Evolutionary conservation across 2,888 invertebrate genomes (phyloP), one percentile per base, ranked within the genome.

Genomic region (Linyphia triangularis): DNA sequence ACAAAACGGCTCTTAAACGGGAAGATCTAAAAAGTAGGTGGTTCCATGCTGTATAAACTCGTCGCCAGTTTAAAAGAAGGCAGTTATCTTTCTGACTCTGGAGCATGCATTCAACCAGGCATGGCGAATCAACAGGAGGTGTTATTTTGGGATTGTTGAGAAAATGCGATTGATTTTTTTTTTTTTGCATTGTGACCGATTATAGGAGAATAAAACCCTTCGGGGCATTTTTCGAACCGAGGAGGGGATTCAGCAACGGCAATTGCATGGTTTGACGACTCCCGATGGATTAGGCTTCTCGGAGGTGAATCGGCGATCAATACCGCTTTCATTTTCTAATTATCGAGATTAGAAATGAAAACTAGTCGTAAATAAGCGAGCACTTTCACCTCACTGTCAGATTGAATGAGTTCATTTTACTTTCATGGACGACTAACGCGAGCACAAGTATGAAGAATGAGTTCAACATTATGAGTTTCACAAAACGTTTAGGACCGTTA

Each of bases 111-210:
- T 22, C 13, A 72, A 0, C 72, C 72, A 79, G 24, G 79, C 78
- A 67, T 33, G 26, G 57, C 85, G 79, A 67, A 65, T 59, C 40
- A 26, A 16, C 5, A 26, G 7, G 82, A 72, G 72, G 72, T 59
- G 61, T 61, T 70, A 73, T 83, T 83, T 81, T 70, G 59, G 69
- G 70, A 81, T 57, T 30, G 33, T 57, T 57, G 19, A 59, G 67
- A 51, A 24, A 79, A 67, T 67, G 51, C 51, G n/a, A 51, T 37
- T 61, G 16, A 33, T 79, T 86, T 72, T 40, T 51, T 69, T 70
- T 72, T 78, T 85, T 79, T 86, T 79, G 79, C 65, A 83, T 79
- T 86, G n/a, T n/a, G 85, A 86, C 85, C 85, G 85, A 86, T 86
- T 86, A 86, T 43, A 19, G 59, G n/a, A 33, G 28, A 79, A 79